Evolutionary conservation across 2,113 vertebrate genomes (phyloP).

Genomic region (Dasyprocta punctata): DNA sequence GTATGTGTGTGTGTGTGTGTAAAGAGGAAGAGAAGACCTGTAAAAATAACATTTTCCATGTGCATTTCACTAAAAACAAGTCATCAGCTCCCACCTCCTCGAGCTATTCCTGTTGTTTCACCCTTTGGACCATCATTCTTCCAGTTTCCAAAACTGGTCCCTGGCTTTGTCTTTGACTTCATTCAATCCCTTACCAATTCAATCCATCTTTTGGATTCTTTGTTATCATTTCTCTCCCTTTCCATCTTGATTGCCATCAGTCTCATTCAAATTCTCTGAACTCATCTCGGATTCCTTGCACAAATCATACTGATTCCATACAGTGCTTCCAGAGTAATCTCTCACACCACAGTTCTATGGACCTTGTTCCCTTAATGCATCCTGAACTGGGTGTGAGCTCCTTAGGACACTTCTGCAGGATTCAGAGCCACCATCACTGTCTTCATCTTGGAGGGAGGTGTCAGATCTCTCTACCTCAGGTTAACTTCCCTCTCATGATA

Average conservation of each 20-base stretch:
- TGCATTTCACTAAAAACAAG: neutral
- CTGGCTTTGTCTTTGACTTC: neutral
- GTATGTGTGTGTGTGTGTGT: neutral
- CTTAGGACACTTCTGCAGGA: neutral
- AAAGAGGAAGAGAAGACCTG: neutral
- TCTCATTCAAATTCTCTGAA: neutral
- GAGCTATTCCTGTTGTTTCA: neutral
- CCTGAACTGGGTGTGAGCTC: neutral
- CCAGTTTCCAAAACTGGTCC: neutral
- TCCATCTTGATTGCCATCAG: neutral
- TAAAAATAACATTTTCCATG: neutral
- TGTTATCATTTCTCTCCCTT: neutral
- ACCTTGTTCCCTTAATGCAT: fast-evolving
- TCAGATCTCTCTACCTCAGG: neutral
- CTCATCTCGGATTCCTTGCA: too few species aligned
- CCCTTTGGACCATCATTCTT: too few species aligned
- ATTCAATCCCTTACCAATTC: neutral
- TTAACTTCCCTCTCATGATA: neutral
- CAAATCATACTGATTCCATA: neutral
- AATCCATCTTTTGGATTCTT: neutral
- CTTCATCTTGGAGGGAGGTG: neutral
- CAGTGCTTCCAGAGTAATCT: neutral
- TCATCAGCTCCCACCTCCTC: neutral
- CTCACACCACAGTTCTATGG: too few species aligned
- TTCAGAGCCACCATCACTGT: neutral